Percentiles rank a stretch among this genome's conserved stretches.
Evolutionary conservation across 2,113 vertebrate species (phyloP).

Genomic region (Rhynchopsitta pachyrhyncha): DNA sequence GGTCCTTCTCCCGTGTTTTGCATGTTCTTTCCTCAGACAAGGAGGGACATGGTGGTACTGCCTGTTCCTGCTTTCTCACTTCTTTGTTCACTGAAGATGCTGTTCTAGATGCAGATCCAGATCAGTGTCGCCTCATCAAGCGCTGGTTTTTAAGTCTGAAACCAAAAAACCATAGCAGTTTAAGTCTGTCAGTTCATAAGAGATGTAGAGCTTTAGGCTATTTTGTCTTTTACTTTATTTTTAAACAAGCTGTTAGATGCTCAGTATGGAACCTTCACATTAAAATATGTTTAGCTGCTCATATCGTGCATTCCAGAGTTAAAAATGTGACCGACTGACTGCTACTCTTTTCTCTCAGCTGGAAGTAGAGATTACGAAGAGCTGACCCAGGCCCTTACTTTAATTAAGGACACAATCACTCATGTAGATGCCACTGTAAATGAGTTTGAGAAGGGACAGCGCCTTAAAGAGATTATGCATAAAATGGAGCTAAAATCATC

Average conservation of each 20-base stretch:
- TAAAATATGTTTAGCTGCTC: not conserved
- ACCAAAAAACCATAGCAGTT: not conserved
- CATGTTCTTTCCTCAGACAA: not conserved
- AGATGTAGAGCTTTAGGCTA: not conserved
- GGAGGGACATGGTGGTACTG: not conserved
- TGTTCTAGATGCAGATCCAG: not conserved
- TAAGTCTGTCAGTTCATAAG: not conserved
- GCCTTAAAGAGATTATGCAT: constrained; percentile 84
- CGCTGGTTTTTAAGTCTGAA: not conserved
- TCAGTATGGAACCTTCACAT: not conserved
- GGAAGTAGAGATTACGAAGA: constrained; percentile 85
- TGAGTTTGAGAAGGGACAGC: constrained; percentile 83
- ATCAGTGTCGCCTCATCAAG: not conserved
- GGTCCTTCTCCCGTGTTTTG: not conserved
- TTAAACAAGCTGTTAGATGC: not conserved
- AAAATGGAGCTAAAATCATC: constrained; percentile 88
- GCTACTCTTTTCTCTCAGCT: constrained; percentile 64
- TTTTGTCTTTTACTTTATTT: not conserved
- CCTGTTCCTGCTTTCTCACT: not conserved
- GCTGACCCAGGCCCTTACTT: constrained; percentile 79
- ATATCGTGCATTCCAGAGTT: not conserved
- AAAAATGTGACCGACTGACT: not conserved
- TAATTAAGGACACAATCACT: constrained; percentile 87
- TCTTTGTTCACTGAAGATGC: not conserved
- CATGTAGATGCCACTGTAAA: constrained; percentile 89